A percentile compares a stretch with the other conserved stretches of the same genome.
phyloP scores from a whole-genome alignment of 2,888 invertebrate species.

The Trichogramma evanescens region DNA sequence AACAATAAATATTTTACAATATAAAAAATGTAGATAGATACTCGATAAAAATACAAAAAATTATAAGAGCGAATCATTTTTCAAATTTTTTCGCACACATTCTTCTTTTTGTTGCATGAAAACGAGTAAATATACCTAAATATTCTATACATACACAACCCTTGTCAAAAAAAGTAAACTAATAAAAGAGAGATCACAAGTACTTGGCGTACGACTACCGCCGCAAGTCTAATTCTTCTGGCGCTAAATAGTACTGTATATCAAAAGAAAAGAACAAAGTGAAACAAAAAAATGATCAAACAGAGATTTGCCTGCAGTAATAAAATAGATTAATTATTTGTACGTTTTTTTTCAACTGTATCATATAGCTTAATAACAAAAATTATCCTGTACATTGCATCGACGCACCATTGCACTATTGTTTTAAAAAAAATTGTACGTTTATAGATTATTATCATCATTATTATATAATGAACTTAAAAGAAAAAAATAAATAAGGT shows the following conservation, averaged over 20 bases:
- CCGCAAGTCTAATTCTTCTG: no score
- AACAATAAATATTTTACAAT: conserved; percentile 47
- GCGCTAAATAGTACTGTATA: no score
- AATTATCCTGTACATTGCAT: conserved; percentile 47
- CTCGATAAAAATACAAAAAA: conserved; percentile 29
- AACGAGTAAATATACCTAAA: conserved; percentile 1
- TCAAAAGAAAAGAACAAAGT: conserved; percentile 41
- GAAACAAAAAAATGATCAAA: conserved; percentile 34
- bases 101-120: conserved; percentile 14
- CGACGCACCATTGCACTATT: conserved; percentile 43
- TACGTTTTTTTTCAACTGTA: conserved; percentile 45
- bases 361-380: conserved; percentile 41
- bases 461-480: conserved; percentile 37
- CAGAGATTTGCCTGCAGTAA: conserved; percentile 38
- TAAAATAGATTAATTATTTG: conserved; percentile 43
- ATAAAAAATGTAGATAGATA: conserved; percentile 45
- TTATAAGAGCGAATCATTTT: conserved; percentile 27
- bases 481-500: conserved; percentile 45
- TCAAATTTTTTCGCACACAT: conserved; percentile 7
- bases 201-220: no score
- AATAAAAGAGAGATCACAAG: no score
- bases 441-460: conserved; percentile 36
- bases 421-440: conserved; percentile 43
- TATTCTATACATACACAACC: no score
- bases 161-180: no score